Evolutionary conservation across 2,113 vertebrate genomes (phyloP).

Genomic region (Ailuropoda melanoleuca): DNA sequence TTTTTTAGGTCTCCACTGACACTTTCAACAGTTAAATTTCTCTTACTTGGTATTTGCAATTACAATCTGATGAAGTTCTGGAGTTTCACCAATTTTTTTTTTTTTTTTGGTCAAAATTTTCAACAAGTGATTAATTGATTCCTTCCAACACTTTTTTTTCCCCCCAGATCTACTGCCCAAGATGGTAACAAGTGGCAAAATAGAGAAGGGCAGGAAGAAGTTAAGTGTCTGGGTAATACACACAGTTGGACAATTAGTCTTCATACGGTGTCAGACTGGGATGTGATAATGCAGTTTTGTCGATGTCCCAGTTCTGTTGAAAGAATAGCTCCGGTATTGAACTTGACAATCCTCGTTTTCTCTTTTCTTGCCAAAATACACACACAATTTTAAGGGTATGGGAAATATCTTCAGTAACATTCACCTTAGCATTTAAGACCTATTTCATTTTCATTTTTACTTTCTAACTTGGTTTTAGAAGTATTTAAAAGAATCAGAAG

Average conservation of each 20-base stretch:
- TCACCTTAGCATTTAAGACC: not conserved
- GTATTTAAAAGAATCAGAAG: not conserved
- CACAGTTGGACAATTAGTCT: not conserved
- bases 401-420: not conserved
- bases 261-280: not conserved
- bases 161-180: not conserved
- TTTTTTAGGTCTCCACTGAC: not conserved
- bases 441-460: not conserved
- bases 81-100: not conserved
- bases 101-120: constrained; percentile 2
- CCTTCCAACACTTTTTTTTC: not conserved
- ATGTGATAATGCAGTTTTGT: not conserved
- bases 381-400: not conserved
- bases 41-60: not conserved
- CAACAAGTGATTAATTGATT: not conserved
- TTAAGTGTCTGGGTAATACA: not conserved
- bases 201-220: not conserved
- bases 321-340: not conserved
- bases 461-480: not conserved
- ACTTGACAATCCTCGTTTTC: not conserved
- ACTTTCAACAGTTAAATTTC: not conserved
- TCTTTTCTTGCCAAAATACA: not conserved
- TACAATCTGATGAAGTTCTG: not conserved
- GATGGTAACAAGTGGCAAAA: not conserved
- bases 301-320: not conserved